These are phyloP conservation scores for Ammodytes marinus DNA, from an alignment of 2,113 vertebrate genomes.

Conservation along the genomic window DNA sequence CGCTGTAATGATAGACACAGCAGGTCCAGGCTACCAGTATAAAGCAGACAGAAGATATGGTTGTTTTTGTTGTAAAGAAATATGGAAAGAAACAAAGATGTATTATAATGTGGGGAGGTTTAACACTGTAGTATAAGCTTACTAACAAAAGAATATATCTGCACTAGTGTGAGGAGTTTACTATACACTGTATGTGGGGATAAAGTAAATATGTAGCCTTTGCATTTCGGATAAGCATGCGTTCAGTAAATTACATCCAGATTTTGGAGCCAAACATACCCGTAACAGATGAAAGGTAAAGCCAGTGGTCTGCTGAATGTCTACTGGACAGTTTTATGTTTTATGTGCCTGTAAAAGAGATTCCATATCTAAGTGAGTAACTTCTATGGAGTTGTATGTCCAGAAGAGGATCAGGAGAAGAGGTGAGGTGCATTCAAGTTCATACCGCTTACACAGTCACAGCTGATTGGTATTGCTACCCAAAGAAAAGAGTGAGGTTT, in stretches of 20 bases:
- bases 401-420: not conserved
- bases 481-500: not conserved
- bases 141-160: not conserved
- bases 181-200: too few relatives aligned
- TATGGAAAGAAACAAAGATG: too few relatives aligned
- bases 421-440: not conserved
- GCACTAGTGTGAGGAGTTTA: too few relatives aligned
- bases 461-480: not conserved
- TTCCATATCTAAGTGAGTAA: not conserved
- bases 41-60: not conserved
- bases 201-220: not conserved
- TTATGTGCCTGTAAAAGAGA: not conserved
- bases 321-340: too few relatives aligned
- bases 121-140: not conserved
- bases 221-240: not conserved
- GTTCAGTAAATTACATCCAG: not conserved
- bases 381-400: not conserved
- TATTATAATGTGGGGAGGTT: not conserved
- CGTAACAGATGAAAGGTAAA: not conserved
- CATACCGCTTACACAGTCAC: not conserved
- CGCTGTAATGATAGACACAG: not conserved
- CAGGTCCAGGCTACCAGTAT: not conserved
- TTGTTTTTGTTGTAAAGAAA: not conserved
- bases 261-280: not conserved
- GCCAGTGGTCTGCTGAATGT: not conserved